Conservation (phyloP, 2,113 vertebrate genomes). For the Marcusenius ussheri region DNA sequence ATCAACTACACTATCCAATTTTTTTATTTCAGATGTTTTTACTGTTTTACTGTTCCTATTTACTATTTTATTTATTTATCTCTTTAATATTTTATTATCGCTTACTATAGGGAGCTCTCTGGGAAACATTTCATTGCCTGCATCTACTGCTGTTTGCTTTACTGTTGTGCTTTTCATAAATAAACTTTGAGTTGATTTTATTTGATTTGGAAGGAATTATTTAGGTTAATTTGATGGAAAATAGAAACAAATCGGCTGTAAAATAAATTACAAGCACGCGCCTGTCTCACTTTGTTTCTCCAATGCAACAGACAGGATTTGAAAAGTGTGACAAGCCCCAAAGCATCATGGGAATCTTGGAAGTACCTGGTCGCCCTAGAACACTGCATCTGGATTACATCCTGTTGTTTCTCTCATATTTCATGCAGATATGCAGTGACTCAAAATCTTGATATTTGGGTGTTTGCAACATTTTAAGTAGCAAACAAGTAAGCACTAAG, state of each 20-base stretch:
- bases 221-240: slow-evolving; percentile 6
- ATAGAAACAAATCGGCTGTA: background rate
- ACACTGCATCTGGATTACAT: background rate
- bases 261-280: background rate
- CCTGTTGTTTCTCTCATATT: background rate
- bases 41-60: background rate
- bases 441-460: background rate
- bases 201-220: background rate
- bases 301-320: background rate
- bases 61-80: background rate
- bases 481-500: background rate
- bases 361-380: background rate
- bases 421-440: background rate
- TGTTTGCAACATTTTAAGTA: background rate
- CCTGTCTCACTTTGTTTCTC: background rate
- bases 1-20: background rate
- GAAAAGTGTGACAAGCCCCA: background rate
- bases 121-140: background rate
- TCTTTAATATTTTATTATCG: background rate
- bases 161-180: background rate
- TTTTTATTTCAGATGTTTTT: background rate
- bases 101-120: background rate
- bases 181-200: background rate
- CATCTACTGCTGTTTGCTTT: background rate
- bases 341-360: background rate